These are phyloP conservation scores for Myotis brandtii DNA, from an alignment of 2,113 vertebrate genomes.

Conservation along the genomic window DNA sequence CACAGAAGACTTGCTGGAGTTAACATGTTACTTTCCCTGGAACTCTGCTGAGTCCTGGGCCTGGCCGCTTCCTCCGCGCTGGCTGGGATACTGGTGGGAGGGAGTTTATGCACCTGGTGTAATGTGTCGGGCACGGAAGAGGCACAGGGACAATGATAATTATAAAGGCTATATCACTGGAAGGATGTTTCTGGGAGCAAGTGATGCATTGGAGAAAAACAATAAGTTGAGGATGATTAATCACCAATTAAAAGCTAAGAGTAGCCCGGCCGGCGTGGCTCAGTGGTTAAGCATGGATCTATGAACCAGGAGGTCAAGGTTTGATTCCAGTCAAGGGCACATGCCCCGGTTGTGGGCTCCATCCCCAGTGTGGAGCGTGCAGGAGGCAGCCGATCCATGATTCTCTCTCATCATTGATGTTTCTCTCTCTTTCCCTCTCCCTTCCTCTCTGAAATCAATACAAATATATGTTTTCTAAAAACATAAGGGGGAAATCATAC, in stretches of 20 bases:
- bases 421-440: background rate
- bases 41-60: background rate
- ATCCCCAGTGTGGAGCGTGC: too few relatives aligned
- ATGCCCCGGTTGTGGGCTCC: accelerated
- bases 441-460: background rate
- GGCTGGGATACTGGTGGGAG: background rate
- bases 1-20: background rate
- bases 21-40: background rate
- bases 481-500: background rate
- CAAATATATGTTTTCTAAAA: background rate
- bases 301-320: background rate
- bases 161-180: background rate
- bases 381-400: background rate
- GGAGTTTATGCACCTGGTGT: background rate
- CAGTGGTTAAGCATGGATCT: background rate
- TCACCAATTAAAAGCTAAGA: background rate
- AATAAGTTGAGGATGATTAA: background rate
- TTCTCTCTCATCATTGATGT: background rate
- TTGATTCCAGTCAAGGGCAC: background rate
- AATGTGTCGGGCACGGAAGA: background rate
- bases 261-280: background rate
- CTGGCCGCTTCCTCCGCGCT: background rate
- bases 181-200: background rate
- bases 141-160: background rate
- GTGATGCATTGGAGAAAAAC: background rate